Percentiles rank a stretch among this genome's conserved stretches.
These are phyloP conservation scores for Macrophya annulata DNA, from an alignment of 2,888 invertebrate species.

Conservation along the genomic window DNA sequence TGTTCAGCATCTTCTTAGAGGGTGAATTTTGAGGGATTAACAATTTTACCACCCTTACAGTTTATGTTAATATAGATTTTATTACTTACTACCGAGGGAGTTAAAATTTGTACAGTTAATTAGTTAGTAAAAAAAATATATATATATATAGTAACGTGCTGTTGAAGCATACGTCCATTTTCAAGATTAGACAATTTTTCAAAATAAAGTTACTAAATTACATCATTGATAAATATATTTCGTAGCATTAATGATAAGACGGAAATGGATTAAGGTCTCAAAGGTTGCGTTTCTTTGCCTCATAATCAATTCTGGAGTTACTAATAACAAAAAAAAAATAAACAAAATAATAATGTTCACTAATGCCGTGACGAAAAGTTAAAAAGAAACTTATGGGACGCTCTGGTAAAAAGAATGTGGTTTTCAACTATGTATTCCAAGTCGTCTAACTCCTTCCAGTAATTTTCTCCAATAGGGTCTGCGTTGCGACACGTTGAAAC, in stretches of 20 bases:
- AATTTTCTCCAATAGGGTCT: slow-evolving; percentile 73
- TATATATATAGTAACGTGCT: neutral
- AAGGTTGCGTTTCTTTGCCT: neutral
- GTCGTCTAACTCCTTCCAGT: slow-evolving; percentile 59
- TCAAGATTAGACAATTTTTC: neutral
- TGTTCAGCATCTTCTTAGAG: neutral
- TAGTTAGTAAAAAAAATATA: neutral
- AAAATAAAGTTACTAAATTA: neutral
- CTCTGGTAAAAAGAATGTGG: neutral
- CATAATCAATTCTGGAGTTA: neutral
- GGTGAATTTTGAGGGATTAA: neutral
- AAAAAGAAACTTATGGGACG: neutral
- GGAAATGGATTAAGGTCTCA: neutral
- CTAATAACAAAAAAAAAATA: too few species aligned
- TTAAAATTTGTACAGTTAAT: neutral
- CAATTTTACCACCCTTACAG: neutral
- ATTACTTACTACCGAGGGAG: neutral
- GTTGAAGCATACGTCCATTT: neutral
- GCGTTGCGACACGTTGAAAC: slow-evolving; percentile 70
- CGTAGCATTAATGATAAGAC: neutral
- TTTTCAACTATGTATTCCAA: neutral
- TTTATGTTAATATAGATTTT: neutral
- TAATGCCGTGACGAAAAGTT: neutral
- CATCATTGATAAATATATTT: neutral
- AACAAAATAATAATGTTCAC: too few species aligned